phyloP scores from a whole-genome alignment of 1,140 invertebrate genomes.

The Pinna nobilis region DNA sequence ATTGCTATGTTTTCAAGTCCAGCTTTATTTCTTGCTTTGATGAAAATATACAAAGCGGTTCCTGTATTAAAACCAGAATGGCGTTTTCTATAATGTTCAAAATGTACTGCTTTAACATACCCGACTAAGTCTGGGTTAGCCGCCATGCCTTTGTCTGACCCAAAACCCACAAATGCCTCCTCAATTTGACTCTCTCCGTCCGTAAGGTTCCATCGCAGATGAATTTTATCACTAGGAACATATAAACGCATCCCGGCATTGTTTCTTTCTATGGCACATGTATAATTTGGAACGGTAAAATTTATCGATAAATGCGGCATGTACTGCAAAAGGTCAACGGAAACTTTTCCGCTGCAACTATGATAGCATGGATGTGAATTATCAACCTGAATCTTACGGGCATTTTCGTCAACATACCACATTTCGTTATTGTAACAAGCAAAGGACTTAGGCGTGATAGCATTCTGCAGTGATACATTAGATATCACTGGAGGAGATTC shows the following conservation, averaged over 20 bases:
- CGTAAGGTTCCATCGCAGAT: conserved; percentile 19
- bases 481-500: conserved; percentile 33
- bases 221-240: conserved; percentile 16
- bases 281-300: conserved; percentile 20
- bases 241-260: not conserved
- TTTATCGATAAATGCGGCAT: conserved; percentile 25
- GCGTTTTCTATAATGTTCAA: conserved; percentile 12
- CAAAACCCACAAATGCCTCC: conserved; percentile 24
- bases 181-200: conserved; percentile 37
- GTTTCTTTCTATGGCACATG: conserved; percentile 32
- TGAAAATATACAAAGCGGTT: conserved; percentile 37
- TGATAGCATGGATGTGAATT: not conserved
- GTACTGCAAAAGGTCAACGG: not conserved
- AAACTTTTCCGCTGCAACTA: not conserved
- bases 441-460: conserved; percentile 19
- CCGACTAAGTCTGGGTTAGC: conserved; percentile 28
- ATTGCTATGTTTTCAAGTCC: conserved; percentile 15
- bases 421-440: conserved; percentile 35
- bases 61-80: conserved; percentile 40
- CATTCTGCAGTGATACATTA: conserved; percentile 35
- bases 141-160: not conserved
- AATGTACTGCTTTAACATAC: conserved; percentile 27
- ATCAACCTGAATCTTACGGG: not conserved
- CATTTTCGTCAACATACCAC: conserved; percentile 44
- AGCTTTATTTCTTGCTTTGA: conserved; percentile 44